Percentiles rank a stretch among this genome's conserved stretches.
These are phyloP conservation scores for Pagrus major DNA, from an alignment of 2,113 vertebrate species.

Conservation along the genomic window DNA sequence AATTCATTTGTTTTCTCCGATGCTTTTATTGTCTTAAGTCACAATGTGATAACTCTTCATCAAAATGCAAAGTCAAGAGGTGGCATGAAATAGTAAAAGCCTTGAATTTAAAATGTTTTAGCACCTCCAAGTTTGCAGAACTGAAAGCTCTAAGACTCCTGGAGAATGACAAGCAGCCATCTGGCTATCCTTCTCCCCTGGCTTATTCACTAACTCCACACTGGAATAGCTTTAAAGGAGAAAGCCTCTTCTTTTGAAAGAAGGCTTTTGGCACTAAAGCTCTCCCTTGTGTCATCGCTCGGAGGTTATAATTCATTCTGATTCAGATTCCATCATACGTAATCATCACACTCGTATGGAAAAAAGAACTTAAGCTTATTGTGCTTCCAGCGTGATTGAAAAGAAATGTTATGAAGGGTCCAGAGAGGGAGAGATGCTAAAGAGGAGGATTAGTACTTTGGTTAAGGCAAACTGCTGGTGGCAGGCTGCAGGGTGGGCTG, in stretches of 20 bases:
- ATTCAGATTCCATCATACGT: conserved; percentile 64
- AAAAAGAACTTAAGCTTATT: conserved; percentile 51
- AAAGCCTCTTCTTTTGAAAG: conserved; percentile 64
- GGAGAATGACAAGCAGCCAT: conserved; percentile 71
- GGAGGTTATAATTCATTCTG: conserved; percentile 68
- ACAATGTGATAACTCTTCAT: not conserved
- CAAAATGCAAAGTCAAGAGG: not conserved
- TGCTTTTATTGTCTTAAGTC: not conserved
- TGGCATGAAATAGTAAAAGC: conserved; percentile 18
- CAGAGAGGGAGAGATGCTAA: conserved; percentile 20
- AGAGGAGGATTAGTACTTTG: conserved; percentile 43
- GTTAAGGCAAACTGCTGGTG: conserved; percentile 26
- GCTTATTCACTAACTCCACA: conserved; percentile 61
- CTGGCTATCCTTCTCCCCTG: conserved; percentile 52
- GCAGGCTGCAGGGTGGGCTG: conserved; percentile 18
- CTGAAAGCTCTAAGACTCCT: conserved; percentile 47
- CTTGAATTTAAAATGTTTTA: conserved; percentile 34
- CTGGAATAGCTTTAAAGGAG: conserved; percentile 71
- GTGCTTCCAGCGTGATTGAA: conserved; percentile 53
- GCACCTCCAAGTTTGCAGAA: conserved; percentile 39
- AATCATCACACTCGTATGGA: conserved; percentile 51
- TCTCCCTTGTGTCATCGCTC: conserved; percentile 59
- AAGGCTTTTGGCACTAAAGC: conserved; percentile 60
- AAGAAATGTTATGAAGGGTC: conserved; percentile 31
- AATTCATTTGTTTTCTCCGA: not conserved